Evolutionary conservation across 2,888 invertebrate species (phyloP), one percentile per base, ranked within the genome.

Genomic region (Napeogenes sylphis): DNA sequence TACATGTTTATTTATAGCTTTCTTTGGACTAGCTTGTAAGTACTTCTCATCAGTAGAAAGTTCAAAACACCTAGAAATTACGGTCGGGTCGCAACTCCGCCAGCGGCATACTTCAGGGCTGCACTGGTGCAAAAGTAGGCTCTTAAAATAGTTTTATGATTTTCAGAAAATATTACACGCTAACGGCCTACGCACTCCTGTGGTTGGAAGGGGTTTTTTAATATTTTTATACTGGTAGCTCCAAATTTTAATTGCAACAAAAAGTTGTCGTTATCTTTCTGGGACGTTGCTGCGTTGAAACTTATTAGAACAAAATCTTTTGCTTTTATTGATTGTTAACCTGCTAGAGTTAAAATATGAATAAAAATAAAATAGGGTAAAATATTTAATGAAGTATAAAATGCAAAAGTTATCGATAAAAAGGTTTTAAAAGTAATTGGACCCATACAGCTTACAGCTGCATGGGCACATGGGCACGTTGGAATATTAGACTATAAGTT

Each of bases 61-160:
- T 6, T 6, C 42, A 42, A 42, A 42, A 12, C 42, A 21, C 51
- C 56, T 55, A 38, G 12, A 59, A 59, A 67, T 67, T 64, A 67
- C 57, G 46, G 46, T 32, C 63, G 59, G 69, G 68, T 64, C 68
- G 63, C 59, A 58, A 30, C 47, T 42, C 69, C 66, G 62, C 56
- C 33, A 62, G 64, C 64, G 51, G 45, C 55, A 21, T 56, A 33
- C 62, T 42, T 3, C 45, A 45, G 62, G 57, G 55, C 63, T n/a
- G n/a, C n/a, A n/a, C n/a, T 64, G 61, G 67, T 62, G 63, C 63
- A 62, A 64, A 65, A 55, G 55, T 47, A 56, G 57, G 64, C 68
- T 63, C 69, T 71, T 70, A 66, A 71, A 68, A 70, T 68, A 67
- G 70, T 70, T 71, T 71, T 67, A 70, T 64, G 65, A 65, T 65